Evolutionary conservation across 2,888 invertebrate species (phyloP), one percentile per base, ranked within the genome.

Genomic region (Hyalella azteca): DNA sequence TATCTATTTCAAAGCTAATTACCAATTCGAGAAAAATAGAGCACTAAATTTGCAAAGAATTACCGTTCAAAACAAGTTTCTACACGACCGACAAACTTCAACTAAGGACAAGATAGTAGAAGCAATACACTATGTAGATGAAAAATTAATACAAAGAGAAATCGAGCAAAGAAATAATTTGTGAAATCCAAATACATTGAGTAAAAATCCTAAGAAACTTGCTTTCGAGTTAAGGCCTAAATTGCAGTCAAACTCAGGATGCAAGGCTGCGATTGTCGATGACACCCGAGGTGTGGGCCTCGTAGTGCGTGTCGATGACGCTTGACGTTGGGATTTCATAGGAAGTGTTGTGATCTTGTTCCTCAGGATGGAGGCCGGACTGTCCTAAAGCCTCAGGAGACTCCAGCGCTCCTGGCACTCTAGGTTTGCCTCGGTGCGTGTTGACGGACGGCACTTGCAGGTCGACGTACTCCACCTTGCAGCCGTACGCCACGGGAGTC

Each of bases 371-470:
- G 29, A 19, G n/a, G 40, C 11, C 26, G 40, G 15, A 4, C 5
- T 3, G 2, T n/a, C 45, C 19, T 7, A 3, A 11, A n/a, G n/a
- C n/a, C n/a, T n/a, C n/a, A n/a, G n/a, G n/a, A n/a, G n/a, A n/a
- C n/a, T 75, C 75, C 41, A 75, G 40, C 3, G 26, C n/a, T 19
- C 75, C 75, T 13, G 75, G 41, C 76, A 84, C 82, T 79, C 78
- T 40, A 41, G 95, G 95, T 87, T 94, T 94, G 41, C 91, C 90
- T 85, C 95, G 91, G 86, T 95, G 95, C 1, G 97, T 97, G 88
- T 97, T 94, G 26, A 97, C 97, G 87, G 96, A 96, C 39, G 95
- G 94, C 29, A 97, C 91, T 7, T 94, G 92, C 87, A 97, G 90
- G 86, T 93, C 92, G 86, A 95, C 92, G 87, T 94, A 92, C 88